Evolutionary conservation across 2,113 vertebrate genomes (phyloP).

Genomic region (Coptodon bakossiorum): DNA sequence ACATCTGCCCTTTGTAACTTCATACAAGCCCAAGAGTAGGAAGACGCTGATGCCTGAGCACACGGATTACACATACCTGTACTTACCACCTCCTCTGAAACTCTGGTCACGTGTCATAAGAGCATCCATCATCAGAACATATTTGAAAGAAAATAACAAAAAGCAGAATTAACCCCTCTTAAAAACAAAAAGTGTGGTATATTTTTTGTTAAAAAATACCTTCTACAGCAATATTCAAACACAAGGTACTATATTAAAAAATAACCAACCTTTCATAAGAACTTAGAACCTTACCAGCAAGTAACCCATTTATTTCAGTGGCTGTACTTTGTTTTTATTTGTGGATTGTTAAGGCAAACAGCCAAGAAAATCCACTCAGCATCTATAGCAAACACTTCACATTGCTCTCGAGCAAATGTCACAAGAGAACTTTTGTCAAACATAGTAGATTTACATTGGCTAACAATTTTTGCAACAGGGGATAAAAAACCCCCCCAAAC

Average conservation of each 20-base stretch:
- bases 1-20: neutral
- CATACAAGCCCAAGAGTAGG: neutral
- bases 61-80: neutral
- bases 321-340: conserved; percentile 41
- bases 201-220: neutral
- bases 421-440: conserved; percentile 15
- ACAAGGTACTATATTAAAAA: neutral
- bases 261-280: neutral
- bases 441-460: conserved; percentile 3
- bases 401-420: conserved; percentile 5
- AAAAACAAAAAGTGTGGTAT: neutral
- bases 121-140: neutral
- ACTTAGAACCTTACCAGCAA: neutral
- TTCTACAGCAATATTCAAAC: neutral
- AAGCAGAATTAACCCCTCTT: neutral
- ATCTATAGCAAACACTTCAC: conserved; percentile 18
- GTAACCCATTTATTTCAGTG: neutral
- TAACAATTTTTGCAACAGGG: neutral
- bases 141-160: neutral
- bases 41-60: neutral
- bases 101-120: neutral
- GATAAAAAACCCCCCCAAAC: neutral
- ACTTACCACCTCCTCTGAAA: neutral
- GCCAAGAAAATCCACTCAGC: conserved; percentile 23
- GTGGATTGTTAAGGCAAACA: conserved; percentile 30